A percentile compares a stretch with the other conserved stretches of the same genome.
Conservation (phyloP, 2,797 vertebrate species). For the Myotis pilosus region DNA sequence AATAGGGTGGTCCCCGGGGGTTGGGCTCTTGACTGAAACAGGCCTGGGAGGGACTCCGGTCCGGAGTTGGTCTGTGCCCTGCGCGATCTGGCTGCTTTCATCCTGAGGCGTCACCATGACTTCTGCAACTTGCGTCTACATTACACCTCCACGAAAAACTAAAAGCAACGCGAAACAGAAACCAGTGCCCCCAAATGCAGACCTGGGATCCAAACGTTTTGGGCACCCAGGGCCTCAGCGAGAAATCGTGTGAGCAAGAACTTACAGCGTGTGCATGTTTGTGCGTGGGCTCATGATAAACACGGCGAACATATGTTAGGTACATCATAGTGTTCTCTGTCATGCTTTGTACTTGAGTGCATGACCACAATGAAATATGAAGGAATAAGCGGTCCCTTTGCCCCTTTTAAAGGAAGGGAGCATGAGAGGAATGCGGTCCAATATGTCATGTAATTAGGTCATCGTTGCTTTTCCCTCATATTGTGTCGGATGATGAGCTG, state of each 20-base stretch:
- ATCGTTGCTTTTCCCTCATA: background rate
- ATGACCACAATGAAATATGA: background rate
- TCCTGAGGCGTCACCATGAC: background rate
- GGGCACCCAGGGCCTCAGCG: background rate
- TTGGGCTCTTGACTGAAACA: background rate
- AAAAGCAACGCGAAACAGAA: background rate
- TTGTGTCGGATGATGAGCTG: background rate
- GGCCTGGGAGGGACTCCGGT: background rate
- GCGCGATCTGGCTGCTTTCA: background rate
- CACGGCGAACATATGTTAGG: background rate
- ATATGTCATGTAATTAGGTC: slow-evolving; percentile 7
- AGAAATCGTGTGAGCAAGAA: background rate
- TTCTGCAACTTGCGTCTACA: background rate
- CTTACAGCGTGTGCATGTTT: background rate
- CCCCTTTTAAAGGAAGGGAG: background rate
- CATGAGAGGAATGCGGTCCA: background rate
- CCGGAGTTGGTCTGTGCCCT: background rate
- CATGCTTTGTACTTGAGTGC: background rate
- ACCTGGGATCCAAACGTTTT: background rate
- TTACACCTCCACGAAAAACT: background rate
- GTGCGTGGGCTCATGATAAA: background rate
- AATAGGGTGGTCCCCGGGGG: background rate
- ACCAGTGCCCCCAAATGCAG: background rate
- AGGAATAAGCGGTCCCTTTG: background rate
- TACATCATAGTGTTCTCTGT: background rate